These are phyloP conservation scores for Maconellicoccus hirsutus DNA, from an alignment of 1,140 invertebrate species.

Conservation along the genomic window DNA sequence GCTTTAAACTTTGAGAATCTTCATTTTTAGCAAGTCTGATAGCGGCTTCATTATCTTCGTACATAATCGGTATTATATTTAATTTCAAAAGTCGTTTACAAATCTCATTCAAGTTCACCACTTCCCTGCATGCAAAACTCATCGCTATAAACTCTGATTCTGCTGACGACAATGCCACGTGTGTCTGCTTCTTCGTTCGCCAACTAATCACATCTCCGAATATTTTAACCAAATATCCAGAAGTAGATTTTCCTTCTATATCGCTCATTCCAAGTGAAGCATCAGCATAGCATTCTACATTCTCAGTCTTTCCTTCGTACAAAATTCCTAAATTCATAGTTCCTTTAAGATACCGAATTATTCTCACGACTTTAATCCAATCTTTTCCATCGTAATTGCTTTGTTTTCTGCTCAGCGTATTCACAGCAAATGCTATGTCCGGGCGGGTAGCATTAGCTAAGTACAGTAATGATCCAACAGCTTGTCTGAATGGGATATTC, in stretches of 20 bases:
- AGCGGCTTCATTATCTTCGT: not conserved
- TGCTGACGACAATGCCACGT: conserved; percentile 32
- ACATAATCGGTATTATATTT: not conserved
- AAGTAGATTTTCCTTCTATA: conserved; percentile 27
- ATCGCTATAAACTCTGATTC: conserved; percentile 35
- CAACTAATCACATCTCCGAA: conserved; percentile 31
- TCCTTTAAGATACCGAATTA: conserved; percentile 27
- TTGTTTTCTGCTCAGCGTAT: conserved; percentile 25
- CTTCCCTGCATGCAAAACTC: conserved; percentile 30
- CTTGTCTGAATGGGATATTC: conserved; percentile 28
- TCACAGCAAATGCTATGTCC: conserved; percentile 34
- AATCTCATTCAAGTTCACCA: conserved; percentile 30
- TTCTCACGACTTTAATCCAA: conserved; percentile 20
- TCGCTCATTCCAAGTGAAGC: conserved; percentile 25
- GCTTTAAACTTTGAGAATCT: not conserved
- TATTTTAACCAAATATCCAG: conserved; percentile 29
- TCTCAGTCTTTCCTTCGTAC: conserved; percentile 23
- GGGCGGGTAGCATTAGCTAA: conserved; percentile 31
- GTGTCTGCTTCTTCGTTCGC: conserved; percentile 32
- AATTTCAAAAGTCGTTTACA: not conserved
- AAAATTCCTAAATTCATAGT: conserved; percentile 22
- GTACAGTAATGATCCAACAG: conserved; percentile 34
- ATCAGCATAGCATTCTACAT: conserved; percentile 28
- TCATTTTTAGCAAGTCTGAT: not conserved
- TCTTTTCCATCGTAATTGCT: conserved; percentile 20